A percentile compares a stretch with the other conserved stretches of the same genome.
phyloP scores from a whole-genome alignment of 2,797 vertebrate genomes.

The Pantherophis vulpinus region DNA sequence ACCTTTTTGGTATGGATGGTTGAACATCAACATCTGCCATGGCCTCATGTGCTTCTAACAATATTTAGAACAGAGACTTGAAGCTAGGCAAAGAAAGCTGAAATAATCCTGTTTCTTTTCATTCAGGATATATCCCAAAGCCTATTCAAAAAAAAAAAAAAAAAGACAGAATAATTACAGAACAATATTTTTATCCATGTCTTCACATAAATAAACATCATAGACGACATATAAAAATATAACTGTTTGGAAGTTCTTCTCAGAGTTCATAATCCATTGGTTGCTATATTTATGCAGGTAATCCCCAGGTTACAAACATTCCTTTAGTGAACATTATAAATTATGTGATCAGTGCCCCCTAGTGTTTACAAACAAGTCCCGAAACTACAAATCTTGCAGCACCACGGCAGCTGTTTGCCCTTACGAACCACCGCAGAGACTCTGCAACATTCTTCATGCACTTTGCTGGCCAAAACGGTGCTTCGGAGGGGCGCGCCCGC shows the following conservation, averaged over 20 bases:
- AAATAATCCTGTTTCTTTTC: conserved; percentile 41
- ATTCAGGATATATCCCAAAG: conserved; percentile 62
- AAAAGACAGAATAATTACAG: conserved; percentile 19
- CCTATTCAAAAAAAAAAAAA: conserved; percentile 64
- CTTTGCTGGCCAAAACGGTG: too few species aligned
- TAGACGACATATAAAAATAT: neutral
- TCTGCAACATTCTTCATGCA: too few species aligned
- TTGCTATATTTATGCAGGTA: neutral
- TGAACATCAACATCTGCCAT: conserved; percentile 73
- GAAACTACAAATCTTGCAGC: too few species aligned
- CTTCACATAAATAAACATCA: neutral
- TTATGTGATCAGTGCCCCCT: too few species aligned
- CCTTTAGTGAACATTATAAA: too few species aligned
- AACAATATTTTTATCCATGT: neutral
- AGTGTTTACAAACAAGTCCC: too few species aligned
- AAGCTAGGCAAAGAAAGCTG: conserved; percentile 38
- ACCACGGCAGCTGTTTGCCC: too few species aligned
- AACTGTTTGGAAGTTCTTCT: neutral
- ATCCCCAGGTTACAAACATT: too few species aligned
- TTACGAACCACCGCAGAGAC: too few species aligned
- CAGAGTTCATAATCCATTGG: neutral
- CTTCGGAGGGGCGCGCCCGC: too few species aligned
- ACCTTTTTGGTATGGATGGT: conserved; percentile 61
- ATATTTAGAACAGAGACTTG: conserved; percentile 35
- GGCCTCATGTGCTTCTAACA: conserved; percentile 59